phyloP scores from a whole-genome alignment of 2,797 vertebrate species.

The Halcyon chelicuti region DNA sequence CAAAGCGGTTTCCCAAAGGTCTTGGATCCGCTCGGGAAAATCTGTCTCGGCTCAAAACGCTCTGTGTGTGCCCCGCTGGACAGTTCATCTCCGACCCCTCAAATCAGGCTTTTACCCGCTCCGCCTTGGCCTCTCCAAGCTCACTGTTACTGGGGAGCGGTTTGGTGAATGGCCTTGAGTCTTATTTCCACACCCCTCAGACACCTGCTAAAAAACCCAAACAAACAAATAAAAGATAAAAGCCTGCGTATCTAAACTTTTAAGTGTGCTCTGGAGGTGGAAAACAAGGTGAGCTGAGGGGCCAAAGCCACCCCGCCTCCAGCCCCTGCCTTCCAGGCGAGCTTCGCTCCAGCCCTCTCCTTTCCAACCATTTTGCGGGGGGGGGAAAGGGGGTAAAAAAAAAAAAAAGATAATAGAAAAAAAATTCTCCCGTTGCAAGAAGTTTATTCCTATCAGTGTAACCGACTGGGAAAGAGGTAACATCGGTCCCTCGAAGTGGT shows the following conservation, averaged over 20 bases:
- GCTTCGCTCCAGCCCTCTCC: background rate
- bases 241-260: background rate
- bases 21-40: background rate
- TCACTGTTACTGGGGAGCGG: background rate
- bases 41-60: background rate
- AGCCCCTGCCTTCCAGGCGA: background rate
- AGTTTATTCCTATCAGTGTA: background rate
- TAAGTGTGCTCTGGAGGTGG: background rate
- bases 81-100: background rate
- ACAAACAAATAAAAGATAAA: background rate
- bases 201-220: constrained; percentile 1
- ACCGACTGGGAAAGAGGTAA: background rate
- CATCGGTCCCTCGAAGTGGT: background rate
- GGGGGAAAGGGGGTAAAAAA: too few relatives aligned
- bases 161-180: background rate
- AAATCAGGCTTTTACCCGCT: background rate
- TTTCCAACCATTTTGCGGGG: background rate
- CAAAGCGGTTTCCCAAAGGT: background rate
- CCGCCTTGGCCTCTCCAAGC: background rate
- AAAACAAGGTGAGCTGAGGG: constrained; percentile 16
- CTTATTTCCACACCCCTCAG: background rate
- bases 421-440: background rate
- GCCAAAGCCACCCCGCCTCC: background rate
- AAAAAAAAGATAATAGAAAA: background rate
- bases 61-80: accelerated